phyloP scores from a whole-genome alignment of 2,888 invertebrate genomes.

The Imbricaverruca yamaguchii region DNA sequence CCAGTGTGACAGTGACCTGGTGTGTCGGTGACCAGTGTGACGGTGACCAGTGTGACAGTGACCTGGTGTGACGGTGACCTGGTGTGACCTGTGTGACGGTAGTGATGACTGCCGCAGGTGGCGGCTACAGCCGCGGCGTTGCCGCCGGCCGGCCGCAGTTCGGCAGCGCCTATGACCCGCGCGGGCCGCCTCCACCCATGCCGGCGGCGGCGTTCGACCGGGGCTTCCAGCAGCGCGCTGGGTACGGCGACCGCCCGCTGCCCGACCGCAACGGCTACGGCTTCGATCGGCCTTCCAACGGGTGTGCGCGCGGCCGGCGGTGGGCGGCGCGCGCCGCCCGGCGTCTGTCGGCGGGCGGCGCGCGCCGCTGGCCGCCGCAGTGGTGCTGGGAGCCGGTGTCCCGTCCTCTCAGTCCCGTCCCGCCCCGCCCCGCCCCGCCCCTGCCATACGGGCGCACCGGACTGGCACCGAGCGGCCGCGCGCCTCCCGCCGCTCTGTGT shows the following conservation, averaged over 20 bases:
- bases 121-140: background rate
- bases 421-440: background rate
- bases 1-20: no score
- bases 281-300: constrained; percentile 8
- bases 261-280: constrained; percentile 2
- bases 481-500: background rate
- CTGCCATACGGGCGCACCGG: background rate
- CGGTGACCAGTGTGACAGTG: no score
- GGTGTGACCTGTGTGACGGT: no score
- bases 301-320: background rate
- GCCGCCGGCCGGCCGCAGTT: background rate
- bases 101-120: background rate
- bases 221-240: background rate
- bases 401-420: no score
- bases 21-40: no score
- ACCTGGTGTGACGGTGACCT: no score
- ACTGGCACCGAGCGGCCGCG: background rate
- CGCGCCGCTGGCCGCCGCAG: background rate
- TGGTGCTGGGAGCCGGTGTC: background rate
- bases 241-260: background rate
- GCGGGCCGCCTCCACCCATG: constrained; percentile 17
- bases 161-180: constrained; percentile 1
- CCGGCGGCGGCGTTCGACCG: background rate
- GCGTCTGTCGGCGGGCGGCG: background rate
- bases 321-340: background rate